These are phyloP conservation scores for Actinopyga echinites DNA, from an alignment of 53 echinoderm and acorn worm genomes.

Conservation along the genomic window DNA sequence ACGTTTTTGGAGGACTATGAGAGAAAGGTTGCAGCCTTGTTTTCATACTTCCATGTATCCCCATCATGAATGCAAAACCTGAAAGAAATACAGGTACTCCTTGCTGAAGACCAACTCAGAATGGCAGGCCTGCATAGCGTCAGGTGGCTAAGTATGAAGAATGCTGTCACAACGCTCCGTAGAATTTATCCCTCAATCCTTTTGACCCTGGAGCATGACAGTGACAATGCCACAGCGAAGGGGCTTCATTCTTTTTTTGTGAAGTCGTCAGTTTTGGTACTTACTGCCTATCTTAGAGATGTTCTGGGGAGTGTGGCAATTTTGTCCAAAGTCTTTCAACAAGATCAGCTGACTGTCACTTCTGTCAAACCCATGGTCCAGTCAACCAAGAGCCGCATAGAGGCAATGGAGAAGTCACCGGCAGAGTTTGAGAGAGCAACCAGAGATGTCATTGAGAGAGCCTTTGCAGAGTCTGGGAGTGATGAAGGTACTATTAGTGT, in stretches of 20 bases:
- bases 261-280: neutral
- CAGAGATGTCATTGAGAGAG: neutral
- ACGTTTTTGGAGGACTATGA: neutral
- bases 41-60: neutral
- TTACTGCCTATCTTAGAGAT: conserved; percentile 6
- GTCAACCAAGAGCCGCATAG: neutral
- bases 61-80: neutral
- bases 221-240: neutral
- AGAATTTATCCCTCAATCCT: neutral
- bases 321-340: neutral
- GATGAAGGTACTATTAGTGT: neutral
- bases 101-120: neutral
- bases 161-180: neutral
- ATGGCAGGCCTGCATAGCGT: neutral
- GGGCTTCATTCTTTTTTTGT: conserved; percentile 2
- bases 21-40: neutral
- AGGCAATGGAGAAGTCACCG: neutral
- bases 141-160: neutral
- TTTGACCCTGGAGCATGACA: neutral
- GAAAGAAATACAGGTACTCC: neutral
- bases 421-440: neutral
- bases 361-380: neutral
- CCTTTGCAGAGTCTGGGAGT: neutral
- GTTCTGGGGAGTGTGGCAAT: neutral
- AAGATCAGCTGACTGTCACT: neutral